Conservation (phyloP, 1,140 invertebrate genomes). For the Trachelipus rathkii region DNA sequence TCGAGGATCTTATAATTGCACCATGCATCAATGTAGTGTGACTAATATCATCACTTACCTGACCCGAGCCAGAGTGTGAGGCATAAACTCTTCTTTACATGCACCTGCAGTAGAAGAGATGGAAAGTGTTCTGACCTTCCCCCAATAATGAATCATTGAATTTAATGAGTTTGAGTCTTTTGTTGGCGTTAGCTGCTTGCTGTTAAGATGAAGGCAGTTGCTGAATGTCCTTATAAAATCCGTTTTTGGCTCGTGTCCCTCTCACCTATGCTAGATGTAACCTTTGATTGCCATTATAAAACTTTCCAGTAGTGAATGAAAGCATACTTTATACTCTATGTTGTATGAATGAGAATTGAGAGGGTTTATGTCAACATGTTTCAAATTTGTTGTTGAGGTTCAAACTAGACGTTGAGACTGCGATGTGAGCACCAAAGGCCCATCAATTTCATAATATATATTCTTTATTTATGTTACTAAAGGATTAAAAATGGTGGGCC, state of each 20-base stretch:
- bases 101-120: slow-evolving; percentile 27
- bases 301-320: slow-evolving; percentile 47
- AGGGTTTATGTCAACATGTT: slow-evolving; percentile 62
- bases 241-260: slow-evolving; percentile 46
- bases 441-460: too few relatives aligned
- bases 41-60: slow-evolving; percentile 28
- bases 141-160: slow-evolving; percentile 45
- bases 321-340: slow-evolving; percentile 51
- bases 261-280: slow-evolving; percentile 39
- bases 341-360: slow-evolving; percentile 39
- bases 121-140: slow-evolving; percentile 38
- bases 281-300: slow-evolving; percentile 33
- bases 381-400: slow-evolving; percentile 79
- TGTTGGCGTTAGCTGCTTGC: slow-evolving; percentile 23
- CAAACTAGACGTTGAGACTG: slow-evolving; percentile 84
- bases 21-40: slow-evolving; percentile 18
- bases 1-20: slow-evolving; percentile 38
- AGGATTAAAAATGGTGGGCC: too few relatives aligned
- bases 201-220: slow-evolving; percentile 43
- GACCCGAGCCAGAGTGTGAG: slow-evolving; percentile 28
- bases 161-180: slow-evolving; percentile 38
- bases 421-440: slow-evolving; percentile 92
- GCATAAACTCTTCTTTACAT: slow-evolving; percentile 29
- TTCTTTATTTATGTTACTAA: too few relatives aligned
- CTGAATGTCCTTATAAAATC: slow-evolving; percentile 50